Conservation (phyloP, 1,140 invertebrate genomes). For the Zophobas morio region DNA sequence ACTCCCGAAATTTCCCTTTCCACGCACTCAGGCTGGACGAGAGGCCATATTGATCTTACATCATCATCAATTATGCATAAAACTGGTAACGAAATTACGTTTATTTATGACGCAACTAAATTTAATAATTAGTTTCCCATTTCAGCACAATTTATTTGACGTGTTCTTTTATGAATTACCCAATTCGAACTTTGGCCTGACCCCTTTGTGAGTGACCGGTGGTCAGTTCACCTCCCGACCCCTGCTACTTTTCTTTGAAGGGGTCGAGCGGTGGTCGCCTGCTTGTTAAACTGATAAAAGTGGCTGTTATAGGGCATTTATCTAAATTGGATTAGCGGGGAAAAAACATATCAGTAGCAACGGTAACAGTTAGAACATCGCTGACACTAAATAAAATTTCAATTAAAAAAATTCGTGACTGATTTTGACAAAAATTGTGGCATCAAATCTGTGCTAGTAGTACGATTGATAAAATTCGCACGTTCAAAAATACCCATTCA, state of each 20-base stretch:
- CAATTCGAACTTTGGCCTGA: conserved; percentile 22
- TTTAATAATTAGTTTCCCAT: conserved; percentile 41
- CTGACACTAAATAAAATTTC: too few species aligned
- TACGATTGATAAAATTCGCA: too few species aligned
- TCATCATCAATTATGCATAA: conserved; percentile 28
- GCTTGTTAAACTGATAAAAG: background rate
- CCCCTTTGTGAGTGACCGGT: conserved; percentile 45
- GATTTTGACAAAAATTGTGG: too few species aligned
- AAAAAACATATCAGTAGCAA: too few species aligned
- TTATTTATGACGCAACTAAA: conserved; percentile 42
- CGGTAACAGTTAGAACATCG: too few species aligned
- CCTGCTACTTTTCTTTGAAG: conserved; percentile 11
- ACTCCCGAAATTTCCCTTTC: too few species aligned
- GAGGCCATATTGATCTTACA: conserved; percentile 20
- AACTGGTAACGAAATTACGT: conserved; percentile 34
- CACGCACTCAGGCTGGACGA: too few species aligned
- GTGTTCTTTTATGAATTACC: conserved; percentile 40
- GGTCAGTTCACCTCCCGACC: conserved; percentile 51
- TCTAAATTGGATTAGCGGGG: too few species aligned
- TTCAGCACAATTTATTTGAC: conserved; percentile 9
- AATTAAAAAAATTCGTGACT: too few species aligned
- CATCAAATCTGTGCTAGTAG: too few species aligned
- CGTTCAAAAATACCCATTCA: too few species aligned
- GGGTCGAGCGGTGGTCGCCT: conserved; percentile 30
- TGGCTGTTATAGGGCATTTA: too few species aligned